These are phyloP conservation scores for Calycopis cecrops DNA, from an alignment of 1,140 invertebrate species.

Conservation along the genomic window DNA sequence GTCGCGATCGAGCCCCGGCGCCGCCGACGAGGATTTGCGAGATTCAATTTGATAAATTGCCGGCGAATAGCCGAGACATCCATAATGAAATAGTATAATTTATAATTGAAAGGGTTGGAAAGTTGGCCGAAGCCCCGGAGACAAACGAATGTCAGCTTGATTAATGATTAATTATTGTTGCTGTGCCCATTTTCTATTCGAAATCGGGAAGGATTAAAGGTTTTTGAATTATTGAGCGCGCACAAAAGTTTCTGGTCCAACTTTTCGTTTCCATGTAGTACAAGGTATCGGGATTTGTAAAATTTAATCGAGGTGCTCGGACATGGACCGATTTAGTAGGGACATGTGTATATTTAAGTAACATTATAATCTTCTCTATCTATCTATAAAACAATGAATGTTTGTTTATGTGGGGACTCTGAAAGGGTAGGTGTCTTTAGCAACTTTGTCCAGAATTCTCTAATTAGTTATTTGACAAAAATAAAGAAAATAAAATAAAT, in stretches of 20 bases:
- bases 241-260: slow-evolving; percentile 21
- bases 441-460: no score
- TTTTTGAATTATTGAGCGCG: slow-evolving; percentile 30
- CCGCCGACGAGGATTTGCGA: slow-evolving; percentile 37
- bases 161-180: slow-evolving; percentile 70
- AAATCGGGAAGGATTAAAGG: slow-evolving; percentile 45
- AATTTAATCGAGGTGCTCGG: no score
- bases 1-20: slow-evolving; percentile 21
- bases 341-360: no score
- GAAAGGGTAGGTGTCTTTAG: no score
- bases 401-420: no score
- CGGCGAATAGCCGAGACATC: slow-evolving; percentile 49
- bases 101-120: slow-evolving; percentile 64
- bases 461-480: no score
- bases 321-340: no score
- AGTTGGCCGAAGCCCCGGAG: slow-evolving; percentile 47
- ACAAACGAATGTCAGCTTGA: slow-evolving; percentile 64
- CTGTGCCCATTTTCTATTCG: slow-evolving; percentile 38
- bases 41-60: slow-evolving; percentile 68
- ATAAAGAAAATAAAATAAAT: no score
- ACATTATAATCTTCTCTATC: no score
- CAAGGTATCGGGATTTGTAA: slow-evolving; percentile 14
- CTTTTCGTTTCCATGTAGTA: slow-evolving; percentile 19
- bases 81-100: slow-evolving; percentile 69
- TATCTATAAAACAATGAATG: no score